Evolutionary conservation across 2,888 invertebrate genomes (phyloP), one percentile per base, ranked within the genome.

Genomic region (Plagodis dolabraria): DNA sequence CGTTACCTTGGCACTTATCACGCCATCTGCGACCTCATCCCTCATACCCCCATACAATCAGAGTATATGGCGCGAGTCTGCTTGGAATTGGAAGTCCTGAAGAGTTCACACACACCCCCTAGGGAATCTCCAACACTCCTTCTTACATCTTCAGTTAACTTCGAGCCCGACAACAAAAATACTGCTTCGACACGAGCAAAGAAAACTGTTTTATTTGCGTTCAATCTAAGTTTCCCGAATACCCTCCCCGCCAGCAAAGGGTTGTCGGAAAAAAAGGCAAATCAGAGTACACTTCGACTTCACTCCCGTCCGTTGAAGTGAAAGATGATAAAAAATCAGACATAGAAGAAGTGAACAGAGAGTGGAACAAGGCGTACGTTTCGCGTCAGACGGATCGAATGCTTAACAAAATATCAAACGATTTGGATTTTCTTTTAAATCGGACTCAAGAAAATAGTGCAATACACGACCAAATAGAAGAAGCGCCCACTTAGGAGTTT

Each of bases 341-440:
- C 50, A 86, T 86, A 47, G 87, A 88, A 59, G 83, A 85, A 71
- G 85, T 87, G 43, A 89, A 88, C 61, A 80, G 82, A 57, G 85
- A 89, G 65, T 86, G 88, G 86, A 86, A 85, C 33, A 82, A 80
- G 65, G 85, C 86, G 36, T 88, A 91, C 70, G 83, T 86, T 63
- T 80, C 83, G 0, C 85, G 86, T 0, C 86, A 89, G 54, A 83
- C 89, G 40, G 94, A 94, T 70, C 95, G 95, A 58, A 96, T 97
- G 93, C 87, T 97, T 51, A 95, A 96, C 87, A 95, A 96, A 79
- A 97, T 97, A 75, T 95, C 96, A 0, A 95, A 96, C 77, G 97
- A 97, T 87, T 89, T 97, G 70, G 96, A 97, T 86, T 97, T 96
- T 88, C 89, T 97, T 70, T 89, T 97, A 62, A 97, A 97, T 84